These are phyloP conservation scores for Clistopyga incitator DNA, from an alignment of 2,888 invertebrate genomes.

Conservation along the genomic window DNA sequence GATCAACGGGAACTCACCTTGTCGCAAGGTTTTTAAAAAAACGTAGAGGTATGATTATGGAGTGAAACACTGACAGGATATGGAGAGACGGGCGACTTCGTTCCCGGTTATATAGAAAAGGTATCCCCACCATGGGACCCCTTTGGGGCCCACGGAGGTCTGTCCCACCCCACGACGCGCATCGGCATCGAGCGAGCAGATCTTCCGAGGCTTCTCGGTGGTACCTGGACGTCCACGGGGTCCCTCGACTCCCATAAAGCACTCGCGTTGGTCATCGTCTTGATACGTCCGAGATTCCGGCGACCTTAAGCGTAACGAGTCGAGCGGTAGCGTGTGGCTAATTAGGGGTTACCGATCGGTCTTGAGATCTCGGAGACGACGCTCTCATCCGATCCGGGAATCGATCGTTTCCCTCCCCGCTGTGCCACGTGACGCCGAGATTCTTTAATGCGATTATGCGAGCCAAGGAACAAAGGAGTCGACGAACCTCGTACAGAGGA, in stretches of 20 bases:
- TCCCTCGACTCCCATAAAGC: neutral
- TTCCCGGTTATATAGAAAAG: conserved; percentile 82
- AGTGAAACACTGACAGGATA: conserved; percentile 80
- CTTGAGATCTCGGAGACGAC: conserved; percentile 15
- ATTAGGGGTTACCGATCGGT: conserved; percentile 23
- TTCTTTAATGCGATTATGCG: neutral
- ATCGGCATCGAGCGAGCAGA: neutral
- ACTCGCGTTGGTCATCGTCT: neutral
- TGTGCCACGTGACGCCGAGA: neutral
- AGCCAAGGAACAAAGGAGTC: conserved; percentile 1
- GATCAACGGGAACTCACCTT: conserved; percentile 55
- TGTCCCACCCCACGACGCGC: neutral
- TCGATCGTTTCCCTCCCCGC: conserved; percentile 11
- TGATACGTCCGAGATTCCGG: neutral
- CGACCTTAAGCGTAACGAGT: conserved; percentile 25
- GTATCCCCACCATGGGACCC: conserved; percentile 69
- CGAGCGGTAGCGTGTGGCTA: conserved; percentile 24
- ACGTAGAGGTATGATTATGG: conserved; percentile 54
- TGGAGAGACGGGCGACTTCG: conserved; percentile 80
- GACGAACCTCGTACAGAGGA: neutral
- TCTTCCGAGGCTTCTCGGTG: neutral
- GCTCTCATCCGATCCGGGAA: conserved; percentile 14
- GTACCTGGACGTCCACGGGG: conserved; percentile 8
- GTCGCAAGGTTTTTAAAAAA: conserved; percentile 38
- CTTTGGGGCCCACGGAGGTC: conserved; percentile 5